phyloP scores from a whole-genome alignment of 2,113 vertebrate genomes.

The Eptesicus fuscus region DNA sequence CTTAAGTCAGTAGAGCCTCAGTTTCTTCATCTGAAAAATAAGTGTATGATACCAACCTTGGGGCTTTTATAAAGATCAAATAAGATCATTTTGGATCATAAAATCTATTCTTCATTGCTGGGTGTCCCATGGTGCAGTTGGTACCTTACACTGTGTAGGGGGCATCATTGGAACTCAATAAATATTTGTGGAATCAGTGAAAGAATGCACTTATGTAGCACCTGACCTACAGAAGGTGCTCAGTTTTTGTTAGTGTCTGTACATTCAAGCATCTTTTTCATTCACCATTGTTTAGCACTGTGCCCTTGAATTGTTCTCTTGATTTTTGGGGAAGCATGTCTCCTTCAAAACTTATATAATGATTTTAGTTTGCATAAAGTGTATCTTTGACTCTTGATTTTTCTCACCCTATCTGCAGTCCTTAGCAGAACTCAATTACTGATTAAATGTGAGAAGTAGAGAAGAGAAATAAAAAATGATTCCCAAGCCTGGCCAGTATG shows the following conservation, averaged over 20 bases:
- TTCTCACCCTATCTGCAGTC: background rate
- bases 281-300: background rate
- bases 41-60: background rate
- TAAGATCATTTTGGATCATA: background rate
- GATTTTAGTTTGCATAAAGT: background rate
- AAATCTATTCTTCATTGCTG: background rate
- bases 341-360: background rate
- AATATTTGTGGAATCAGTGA: background rate
- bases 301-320: background rate
- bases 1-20: background rate
- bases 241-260: background rate
- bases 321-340: background rate
- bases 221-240: background rate
- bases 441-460: background rate
- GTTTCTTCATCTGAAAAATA: conserved; percentile 1
- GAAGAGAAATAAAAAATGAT: background rate
- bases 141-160: background rate
- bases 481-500: too few relatives aligned
- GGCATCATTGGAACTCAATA: background rate
- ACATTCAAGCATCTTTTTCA: background rate
- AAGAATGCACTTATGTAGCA: background rate
- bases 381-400: background rate
- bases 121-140: background rate
- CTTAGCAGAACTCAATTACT: background rate
- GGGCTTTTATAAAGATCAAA: background rate